A percentile compares a stretch with the other conserved stretches of the same genome.
These are phyloP conservation scores for Numenius phaeopus DNA, from an alignment of 2,797 vertebrate species.

Conservation along the genomic window DNA sequence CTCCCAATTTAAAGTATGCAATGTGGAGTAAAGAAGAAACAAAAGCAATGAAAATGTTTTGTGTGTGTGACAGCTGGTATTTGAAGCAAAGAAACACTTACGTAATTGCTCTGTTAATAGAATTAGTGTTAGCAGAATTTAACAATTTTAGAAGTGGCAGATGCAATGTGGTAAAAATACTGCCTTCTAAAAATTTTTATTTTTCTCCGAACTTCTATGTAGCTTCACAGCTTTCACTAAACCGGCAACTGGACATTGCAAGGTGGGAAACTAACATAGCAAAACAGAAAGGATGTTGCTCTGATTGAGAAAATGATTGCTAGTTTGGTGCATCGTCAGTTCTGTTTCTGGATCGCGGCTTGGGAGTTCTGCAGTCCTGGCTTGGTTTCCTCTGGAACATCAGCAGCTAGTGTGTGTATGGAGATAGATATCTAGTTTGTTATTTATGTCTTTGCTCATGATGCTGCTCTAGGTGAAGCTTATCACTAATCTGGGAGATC, in stretches of 20 bases:
- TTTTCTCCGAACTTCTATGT: neutral
- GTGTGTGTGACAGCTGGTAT: neutral
- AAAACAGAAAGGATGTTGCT: neutral
- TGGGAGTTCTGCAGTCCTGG: neutral
- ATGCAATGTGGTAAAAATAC: neutral
- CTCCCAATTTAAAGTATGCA: neutral
- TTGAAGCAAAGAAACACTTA: neutral
- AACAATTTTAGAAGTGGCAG: neutral
- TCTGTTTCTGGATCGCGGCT: neutral
- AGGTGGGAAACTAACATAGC: neutral
- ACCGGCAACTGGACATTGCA: neutral
- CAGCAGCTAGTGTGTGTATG: neutral
- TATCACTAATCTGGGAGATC: neutral
- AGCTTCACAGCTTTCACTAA: neutral
- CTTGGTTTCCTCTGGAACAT: neutral
- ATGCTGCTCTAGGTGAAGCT: neutral
- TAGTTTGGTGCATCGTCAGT: neutral
- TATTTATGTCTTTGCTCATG: neutral
- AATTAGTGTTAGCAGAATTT: neutral
- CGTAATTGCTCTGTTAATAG: neutral
- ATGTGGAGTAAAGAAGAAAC: neutral
- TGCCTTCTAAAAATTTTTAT: neutral
- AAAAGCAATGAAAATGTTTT: neutral
- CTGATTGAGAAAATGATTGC: fast-evolving
- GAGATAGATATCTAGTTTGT: neutral